Percentiles rank a stretch among this genome's conserved stretches.
phyloP scores from a whole-genome alignment of 1,140 invertebrate genomes.

The Andricus grossulariae region DNA sequence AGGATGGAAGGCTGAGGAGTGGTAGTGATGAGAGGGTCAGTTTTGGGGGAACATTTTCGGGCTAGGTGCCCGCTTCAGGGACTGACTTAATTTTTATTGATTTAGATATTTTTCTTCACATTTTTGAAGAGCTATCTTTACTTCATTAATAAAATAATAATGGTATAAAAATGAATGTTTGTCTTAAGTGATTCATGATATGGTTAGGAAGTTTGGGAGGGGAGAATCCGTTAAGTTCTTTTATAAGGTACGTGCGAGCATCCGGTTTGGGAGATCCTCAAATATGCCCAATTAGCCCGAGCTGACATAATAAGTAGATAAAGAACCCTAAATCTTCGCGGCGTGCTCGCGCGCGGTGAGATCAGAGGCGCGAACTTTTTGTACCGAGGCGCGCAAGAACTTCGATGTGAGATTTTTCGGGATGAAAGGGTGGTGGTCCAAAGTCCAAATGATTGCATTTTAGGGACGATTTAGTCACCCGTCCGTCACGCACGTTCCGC shows the following conservation, averaged over 20 bases:
- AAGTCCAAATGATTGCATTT: conserved; percentile 45
- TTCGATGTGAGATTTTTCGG: conserved; percentile 25
- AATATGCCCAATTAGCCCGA: conserved; percentile 51
- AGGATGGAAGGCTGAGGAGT: no score
- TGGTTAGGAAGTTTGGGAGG: conserved; percentile 3
- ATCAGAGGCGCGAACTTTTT: conserved; percentile 53
- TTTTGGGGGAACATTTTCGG: no score
- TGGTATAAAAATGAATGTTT: no score
- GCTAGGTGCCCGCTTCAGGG: no score
- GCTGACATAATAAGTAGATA: conserved; percentile 56
- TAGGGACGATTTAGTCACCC: conserved; percentile 52
- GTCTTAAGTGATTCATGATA: conserved; percentile 30
- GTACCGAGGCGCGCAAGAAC: conserved; percentile 32
- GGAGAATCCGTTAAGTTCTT: conserved; percentile 28
- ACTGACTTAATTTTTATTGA: no score
- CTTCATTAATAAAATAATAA: no score
- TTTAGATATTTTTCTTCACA: no score
- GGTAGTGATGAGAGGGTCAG: no score
- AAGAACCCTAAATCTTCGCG: conserved; percentile 46
- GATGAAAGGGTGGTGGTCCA: conserved; percentile 22
- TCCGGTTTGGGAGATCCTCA: conserved; percentile 21
- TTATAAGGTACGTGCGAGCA: conserved; percentile 44
- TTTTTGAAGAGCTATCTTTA: no score
- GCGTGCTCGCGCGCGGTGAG: conserved; percentile 46
- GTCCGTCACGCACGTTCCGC: conserved; percentile 45